These are phyloP conservation scores for Anas flavirostris DNA, from an alignment of 2,797 vertebrate genomes.

Conservation along the genomic window DNA sequence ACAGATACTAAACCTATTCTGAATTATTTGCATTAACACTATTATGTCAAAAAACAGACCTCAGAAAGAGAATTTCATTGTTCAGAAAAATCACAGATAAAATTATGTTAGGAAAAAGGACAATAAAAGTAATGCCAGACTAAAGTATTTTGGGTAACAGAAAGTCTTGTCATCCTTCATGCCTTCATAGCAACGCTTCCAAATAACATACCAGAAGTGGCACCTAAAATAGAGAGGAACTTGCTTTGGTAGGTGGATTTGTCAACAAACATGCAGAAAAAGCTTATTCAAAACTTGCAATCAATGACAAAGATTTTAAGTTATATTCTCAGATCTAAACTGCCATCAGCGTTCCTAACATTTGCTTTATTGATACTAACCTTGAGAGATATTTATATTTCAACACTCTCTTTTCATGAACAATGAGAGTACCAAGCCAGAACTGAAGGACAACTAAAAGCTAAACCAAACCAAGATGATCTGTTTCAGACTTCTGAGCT, in stretches of 20 bases:
- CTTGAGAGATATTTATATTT: background rate
- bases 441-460: background rate
- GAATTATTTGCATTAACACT: background rate
- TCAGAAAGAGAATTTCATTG: background rate
- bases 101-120: background rate
- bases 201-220: background rate
- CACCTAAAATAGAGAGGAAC: background rate
- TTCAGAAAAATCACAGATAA: background rate
- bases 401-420: background rate
- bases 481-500: background rate
- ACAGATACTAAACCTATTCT: background rate
- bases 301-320: background rate
- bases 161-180: background rate
- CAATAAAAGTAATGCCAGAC: background rate
- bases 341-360: background rate
- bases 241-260: fast-evolving
- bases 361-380: background rate
- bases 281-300: background rate
- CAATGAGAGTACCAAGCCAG: background rate
- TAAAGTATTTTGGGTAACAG: background rate
- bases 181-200: background rate
- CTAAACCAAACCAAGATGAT: background rate
- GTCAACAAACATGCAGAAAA: background rate
- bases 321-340: background rate
- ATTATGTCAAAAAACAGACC: background rate